Evolutionary conservation across 2,113 vertebrate genomes (phyloP), one percentile per base, ranked within the genome.

Genomic region (Embiotoca jacksoni): DNA sequence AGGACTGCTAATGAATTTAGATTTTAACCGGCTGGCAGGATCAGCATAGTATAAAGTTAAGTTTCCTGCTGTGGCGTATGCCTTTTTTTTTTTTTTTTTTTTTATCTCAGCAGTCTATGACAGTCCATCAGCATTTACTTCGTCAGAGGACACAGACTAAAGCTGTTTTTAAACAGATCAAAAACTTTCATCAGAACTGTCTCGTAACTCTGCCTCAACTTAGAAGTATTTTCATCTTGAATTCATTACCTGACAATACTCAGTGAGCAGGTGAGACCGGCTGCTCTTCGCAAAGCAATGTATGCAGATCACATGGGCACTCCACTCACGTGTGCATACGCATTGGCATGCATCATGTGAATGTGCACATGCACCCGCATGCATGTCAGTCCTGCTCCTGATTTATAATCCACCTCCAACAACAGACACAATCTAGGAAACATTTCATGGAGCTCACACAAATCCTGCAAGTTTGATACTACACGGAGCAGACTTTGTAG

Each of bases 381-480:
- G n/a, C 35, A 33, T 64, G 23, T 62, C 16, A 23, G 23, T 53
- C 15, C 53, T 11, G 23, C 23, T 39, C 23, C n/a, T 49, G 33
- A 70, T 7, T 44, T 47, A 71, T 57, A 46, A 47, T 3, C 11
- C 23, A 35, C 23, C 41, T 37, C 16, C 31, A 36, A 3, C 2
- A 53, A 60, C 41, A 74, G 36, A 49, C 37, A 33, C 23, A 14
- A 63, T 59, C 62, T 50, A 6, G 30, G 44, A 11, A 44, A 72
- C 66, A 66, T 72, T 67, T 60, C 11, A 54, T 39, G n/a, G 63
- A 72, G 66, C 61, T 54, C 47, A 53, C 6, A 61, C 16, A 46
- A 56, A 71, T 32, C 15, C 54, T 50, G 8, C 11, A 41, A 33
- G 57, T 7, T 55, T 72, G 72, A 63, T 69, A 23, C 47, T 73